These are phyloP conservation scores for Habroteleia sp. DNA, from an alignment of 2,888 invertebrate species.

Conservation along the genomic window DNA sequence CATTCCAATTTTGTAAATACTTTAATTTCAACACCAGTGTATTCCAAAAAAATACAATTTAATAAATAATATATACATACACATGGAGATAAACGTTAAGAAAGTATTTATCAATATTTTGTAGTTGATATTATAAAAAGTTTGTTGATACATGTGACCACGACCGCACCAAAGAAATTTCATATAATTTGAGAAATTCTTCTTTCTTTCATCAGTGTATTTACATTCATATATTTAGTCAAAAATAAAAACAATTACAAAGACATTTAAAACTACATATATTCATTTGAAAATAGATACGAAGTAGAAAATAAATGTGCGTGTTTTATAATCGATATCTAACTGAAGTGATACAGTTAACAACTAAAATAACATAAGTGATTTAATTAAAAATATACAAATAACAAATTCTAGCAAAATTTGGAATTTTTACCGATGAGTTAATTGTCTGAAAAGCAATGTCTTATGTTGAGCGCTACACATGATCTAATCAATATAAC, in stretches of 20 bases:
- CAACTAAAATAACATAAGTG: too few relatives aligned
- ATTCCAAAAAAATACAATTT: neutral
- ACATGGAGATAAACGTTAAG: neutral
- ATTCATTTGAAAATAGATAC: constrained; percentile 7
- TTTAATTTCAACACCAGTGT: constrained; percentile 4
- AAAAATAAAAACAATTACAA: constrained; percentile 44
- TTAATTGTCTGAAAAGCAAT: too few relatives aligned
- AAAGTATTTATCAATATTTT: constrained; percentile 1
- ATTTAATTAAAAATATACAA: too few relatives aligned
- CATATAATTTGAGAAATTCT: constrained; percentile 3
- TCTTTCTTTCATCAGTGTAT: constrained; percentile 15
- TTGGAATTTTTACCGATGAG: too few relatives aligned
- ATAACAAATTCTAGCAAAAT: too few relatives aligned
- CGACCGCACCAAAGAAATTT: constrained; percentile 1
- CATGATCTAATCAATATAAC: too few relatives aligned
- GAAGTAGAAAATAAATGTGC: neutral
- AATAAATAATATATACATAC: neutral
- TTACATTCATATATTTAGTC: constrained; percentile 18
- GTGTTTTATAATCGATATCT: neutral
- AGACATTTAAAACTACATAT: constrained; percentile 1
- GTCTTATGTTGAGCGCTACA: too few relatives aligned
- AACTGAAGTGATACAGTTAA: too few relatives aligned
- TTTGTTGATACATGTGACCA: constrained; percentile 24
- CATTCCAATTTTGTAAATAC: constrained; percentile 8
- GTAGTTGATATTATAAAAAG: constrained; percentile 11